Conservation (phyloP, 2,888 invertebrate genomes). For the Macroteleia sp. region DNA sequence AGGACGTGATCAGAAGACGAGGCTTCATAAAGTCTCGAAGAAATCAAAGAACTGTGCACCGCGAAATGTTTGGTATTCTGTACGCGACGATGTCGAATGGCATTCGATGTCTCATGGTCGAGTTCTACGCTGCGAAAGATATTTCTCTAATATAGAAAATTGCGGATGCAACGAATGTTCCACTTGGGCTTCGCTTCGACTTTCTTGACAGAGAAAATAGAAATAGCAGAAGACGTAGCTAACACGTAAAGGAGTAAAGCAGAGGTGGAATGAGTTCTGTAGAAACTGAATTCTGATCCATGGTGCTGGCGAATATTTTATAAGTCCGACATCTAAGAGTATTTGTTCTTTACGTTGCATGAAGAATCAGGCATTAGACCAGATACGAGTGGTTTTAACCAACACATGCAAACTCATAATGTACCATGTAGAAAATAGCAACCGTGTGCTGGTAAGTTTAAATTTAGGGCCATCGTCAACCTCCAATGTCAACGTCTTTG, state of each 20-base stretch:
- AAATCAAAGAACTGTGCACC: constrained; percentile 53
- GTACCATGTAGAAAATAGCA: too few relatives aligned
- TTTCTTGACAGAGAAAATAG: constrained; percentile 49
- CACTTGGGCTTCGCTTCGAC: constrained; percentile 44
- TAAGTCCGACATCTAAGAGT: constrained; percentile 36
- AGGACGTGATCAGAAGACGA: constrained; percentile 73
- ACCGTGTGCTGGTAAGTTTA: too few relatives aligned
- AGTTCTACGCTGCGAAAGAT: constrained; percentile 47
- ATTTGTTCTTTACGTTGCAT: constrained; percentile 44
- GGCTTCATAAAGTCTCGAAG: constrained; percentile 66
- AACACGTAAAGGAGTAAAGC: constrained; percentile 38
- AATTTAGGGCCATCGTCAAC: too few relatives aligned
- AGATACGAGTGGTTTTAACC: constrained; percentile 8
- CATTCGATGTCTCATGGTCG: constrained; percentile 63
- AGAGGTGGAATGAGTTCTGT: constrained; percentile 34
- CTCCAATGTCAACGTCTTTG: too few relatives aligned
- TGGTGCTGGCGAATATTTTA: constrained; percentile 55
- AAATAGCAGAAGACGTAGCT: constrained; percentile 25
- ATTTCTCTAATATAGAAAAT: constrained; percentile 57
- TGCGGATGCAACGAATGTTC: constrained; percentile 52
- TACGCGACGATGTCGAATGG: constrained; percentile 52
- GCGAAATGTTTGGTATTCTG: constrained; percentile 54
- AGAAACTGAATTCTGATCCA: constrained; percentile 42
- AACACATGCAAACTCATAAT: constrained; percentile 40
- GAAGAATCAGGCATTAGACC: too few relatives aligned